These are phyloP conservation scores for Amia ocellicauda DNA, from an alignment of 2,113 vertebrate species.

Conservation along the genomic window DNA sequence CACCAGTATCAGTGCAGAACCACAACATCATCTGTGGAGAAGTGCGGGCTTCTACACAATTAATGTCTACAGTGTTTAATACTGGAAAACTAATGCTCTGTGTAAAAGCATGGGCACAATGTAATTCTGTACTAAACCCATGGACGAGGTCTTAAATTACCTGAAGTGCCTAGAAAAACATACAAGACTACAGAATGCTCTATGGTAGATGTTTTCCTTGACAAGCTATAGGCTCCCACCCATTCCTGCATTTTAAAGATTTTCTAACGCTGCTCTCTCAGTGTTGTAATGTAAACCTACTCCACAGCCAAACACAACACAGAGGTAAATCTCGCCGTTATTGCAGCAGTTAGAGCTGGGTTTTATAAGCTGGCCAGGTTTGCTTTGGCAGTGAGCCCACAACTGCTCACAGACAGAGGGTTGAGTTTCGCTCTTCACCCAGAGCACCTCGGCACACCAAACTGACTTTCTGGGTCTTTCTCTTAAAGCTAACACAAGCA, in stretches of 20 bases:
- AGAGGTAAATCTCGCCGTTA: neutral
- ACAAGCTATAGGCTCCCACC: too few species aligned
- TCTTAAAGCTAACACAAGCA: neutral
- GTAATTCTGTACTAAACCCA: too few species aligned
- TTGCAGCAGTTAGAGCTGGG: neutral
- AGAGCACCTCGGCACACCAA: neutral
- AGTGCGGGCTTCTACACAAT: too few species aligned
- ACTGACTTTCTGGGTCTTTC: neutral
- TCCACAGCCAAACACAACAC: neutral
- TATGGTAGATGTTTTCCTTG: too few species aligned
- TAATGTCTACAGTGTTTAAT: too few species aligned
- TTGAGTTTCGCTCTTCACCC: neutral
- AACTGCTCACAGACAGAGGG: neutral
- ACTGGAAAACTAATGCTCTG: too few species aligned
- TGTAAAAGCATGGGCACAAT: too few species aligned
- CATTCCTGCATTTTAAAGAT: neutral
- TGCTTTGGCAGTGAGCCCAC: neutral
- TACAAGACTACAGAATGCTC: neutral
- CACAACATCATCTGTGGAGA: too few species aligned
- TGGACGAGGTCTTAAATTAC: too few species aligned
- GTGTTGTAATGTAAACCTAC: slow-evolving; percentile 1
- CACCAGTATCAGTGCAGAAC: too few species aligned
- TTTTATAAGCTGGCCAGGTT: neutral
- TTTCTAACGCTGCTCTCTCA: neutral
- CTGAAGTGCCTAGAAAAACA: too few species aligned